phyloP scores from a whole-genome alignment of 2,113 vertebrate species.

The Hepsetus odoe region DNA sequence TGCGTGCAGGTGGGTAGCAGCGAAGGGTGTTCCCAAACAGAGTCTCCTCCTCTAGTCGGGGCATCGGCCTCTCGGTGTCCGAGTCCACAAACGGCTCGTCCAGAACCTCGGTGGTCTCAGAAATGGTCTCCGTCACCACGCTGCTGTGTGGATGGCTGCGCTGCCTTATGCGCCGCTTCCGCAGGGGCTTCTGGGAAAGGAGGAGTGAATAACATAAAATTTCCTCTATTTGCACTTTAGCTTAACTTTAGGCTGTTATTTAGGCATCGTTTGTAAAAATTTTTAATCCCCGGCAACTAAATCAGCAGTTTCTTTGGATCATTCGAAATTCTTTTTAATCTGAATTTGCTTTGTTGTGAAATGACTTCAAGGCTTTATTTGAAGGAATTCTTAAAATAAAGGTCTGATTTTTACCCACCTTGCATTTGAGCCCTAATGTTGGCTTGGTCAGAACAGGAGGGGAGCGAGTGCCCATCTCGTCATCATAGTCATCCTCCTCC shows the following conservation, averaged over 20 bases:
- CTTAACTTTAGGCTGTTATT: no score
- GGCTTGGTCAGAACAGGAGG: conserved; percentile 95
- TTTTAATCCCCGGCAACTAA: no score
- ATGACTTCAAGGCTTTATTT: no score
- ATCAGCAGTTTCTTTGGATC: no score
- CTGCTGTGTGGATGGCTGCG: conserved; percentile 97
- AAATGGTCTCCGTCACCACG: conserved; percentile 97
- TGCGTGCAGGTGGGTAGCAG: conserved; percentile 82
- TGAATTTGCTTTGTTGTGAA: no score
- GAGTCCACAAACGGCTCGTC: conserved; percentile 96
- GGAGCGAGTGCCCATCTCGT: conserved; percentile 83
- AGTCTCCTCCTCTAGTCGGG: conserved; percentile 87
- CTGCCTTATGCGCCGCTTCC: conserved; percentile 87
- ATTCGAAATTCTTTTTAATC: no score
- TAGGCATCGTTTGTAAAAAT: no score
- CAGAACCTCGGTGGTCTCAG: conserved; percentile 94
- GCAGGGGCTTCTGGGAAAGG: conserved; percentile 82
- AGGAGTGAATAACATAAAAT: neutral
- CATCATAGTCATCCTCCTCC: conserved; percentile 77
- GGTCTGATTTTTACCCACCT: conserved; percentile 79
- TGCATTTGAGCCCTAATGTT: conserved; percentile 85
- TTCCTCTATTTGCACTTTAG: no score
- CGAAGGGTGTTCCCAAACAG: conserved; percentile 84
- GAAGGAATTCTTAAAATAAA: no score
- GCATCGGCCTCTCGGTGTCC: conserved; percentile 94